Conservation (phyloP, 2,888 invertebrate species). For the Plagodis pulveraria region DNA sequence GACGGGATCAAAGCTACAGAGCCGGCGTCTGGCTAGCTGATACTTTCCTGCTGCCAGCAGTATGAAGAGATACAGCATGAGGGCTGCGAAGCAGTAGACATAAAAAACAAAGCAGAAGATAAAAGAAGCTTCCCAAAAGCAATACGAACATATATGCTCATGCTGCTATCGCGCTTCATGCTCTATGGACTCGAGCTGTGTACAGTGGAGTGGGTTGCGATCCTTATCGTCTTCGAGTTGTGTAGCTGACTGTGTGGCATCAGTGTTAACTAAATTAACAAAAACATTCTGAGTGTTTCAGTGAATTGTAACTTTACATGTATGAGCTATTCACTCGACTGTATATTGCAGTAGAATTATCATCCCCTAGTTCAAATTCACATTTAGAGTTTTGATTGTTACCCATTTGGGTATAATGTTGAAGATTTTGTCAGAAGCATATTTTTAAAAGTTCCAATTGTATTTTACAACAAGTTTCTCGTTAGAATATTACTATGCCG, state of each 20-base stretch:
- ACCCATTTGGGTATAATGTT: slow-evolving; percentile 48
- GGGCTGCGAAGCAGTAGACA: slow-evolving; percentile 3
- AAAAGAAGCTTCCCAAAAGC: slow-evolving; percentile 35
- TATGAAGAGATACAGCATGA: slow-evolving; percentile 49
- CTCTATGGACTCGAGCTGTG: slow-evolving; percentile 67
- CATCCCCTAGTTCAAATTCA: slow-evolving; percentile 68
- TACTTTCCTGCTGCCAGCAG: slow-evolving; percentile 46
- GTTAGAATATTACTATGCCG: slow-evolving; percentile 62
- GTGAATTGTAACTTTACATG: slow-evolving; percentile 41
- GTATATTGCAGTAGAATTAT: slow-evolving; percentile 60
- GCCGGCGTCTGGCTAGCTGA: slow-evolving; percentile 77
- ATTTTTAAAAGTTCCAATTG: slow-evolving; percentile 46
- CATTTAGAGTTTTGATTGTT: slow-evolving; percentile 52
- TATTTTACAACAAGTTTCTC: slow-evolving; percentile 59
- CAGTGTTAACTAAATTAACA: slow-evolving; percentile 33
- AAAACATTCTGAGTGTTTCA: slow-evolving; percentile 47
- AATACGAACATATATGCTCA: slow-evolving; percentile 45
- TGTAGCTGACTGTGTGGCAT: slow-evolving; percentile 58
- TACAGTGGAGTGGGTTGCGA: slow-evolving; percentile 70
- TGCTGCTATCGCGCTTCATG: slow-evolving; percentile 63
- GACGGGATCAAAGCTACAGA: slow-evolving; percentile 67
- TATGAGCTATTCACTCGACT: slow-evolving; percentile 51
- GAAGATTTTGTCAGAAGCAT: slow-evolving; percentile 45
- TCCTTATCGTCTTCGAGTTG: slow-evolving; percentile 68
- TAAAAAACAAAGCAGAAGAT: slow-evolving; percentile 25